phyloP scores from a whole-genome alignment of 2,113 vertebrate genomes.

The Nesogale talazaci region DNA sequence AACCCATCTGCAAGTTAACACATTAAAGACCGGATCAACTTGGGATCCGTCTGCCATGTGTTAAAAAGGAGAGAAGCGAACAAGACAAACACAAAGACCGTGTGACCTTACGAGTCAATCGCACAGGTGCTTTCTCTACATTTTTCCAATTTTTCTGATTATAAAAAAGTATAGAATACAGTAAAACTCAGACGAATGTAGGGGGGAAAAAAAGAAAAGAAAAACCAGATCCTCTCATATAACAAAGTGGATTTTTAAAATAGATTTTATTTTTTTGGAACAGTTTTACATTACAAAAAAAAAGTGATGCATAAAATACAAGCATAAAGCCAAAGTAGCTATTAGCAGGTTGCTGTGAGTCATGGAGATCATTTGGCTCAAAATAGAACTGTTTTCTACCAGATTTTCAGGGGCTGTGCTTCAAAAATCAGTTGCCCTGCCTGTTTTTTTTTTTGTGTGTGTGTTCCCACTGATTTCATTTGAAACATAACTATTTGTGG shows the following conservation, averaged over 20 bases:
- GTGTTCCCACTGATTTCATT: neutral
- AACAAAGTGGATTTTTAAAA: neutral
- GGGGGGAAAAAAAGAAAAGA: neutral
- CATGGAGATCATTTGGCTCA: neutral
- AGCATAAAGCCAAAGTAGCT: neutral
- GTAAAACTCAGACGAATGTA: neutral
- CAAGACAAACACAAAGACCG: neutral
- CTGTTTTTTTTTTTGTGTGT: neutral
- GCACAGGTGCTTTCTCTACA: neutral
- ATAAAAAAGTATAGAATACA: neutral
- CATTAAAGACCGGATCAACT: too few species aligned
- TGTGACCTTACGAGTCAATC: neutral
- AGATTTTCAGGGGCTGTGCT: neutral
- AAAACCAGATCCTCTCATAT: neutral
- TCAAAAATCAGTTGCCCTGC: neutral
- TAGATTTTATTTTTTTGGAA: neutral
- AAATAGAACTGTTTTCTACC: neutral
- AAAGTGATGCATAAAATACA: neutral
- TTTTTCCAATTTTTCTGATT: neutral
- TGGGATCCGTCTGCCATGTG: too few species aligned
- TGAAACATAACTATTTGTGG: neutral
- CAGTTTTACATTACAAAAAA: neutral
- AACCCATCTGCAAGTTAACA: too few species aligned
- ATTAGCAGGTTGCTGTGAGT: neutral
- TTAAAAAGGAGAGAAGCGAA: neutral